A percentile compares a stretch with the other conserved stretches of the same genome.
Evolutionary conservation across 2,113 vertebrate species (phyloP).

Genomic region (Cervus canadensis): DNA sequence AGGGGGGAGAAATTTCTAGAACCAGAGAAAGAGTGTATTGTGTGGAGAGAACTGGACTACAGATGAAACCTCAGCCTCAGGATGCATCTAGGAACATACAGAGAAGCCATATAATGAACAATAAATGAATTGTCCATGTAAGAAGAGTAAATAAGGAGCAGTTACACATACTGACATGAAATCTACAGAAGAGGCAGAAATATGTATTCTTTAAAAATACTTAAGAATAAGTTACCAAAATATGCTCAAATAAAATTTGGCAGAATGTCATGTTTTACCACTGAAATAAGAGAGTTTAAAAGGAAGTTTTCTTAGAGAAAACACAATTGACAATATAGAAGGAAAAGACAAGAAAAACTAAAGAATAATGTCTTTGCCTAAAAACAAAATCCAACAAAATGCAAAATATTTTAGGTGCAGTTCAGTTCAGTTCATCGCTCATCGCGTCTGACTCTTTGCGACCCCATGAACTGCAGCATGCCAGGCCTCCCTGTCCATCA

Average conservation of each 20-base stretch:
- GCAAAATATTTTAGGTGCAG: background rate
- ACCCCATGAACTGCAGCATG: background rate
- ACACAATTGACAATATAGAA: background rate
- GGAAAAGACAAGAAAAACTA: background rate
- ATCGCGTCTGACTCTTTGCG: rapidly evolving
- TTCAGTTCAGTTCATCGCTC: background rate
- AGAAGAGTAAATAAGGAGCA: background rate
- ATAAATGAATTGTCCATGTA: background rate
- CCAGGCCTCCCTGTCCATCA: background rate
- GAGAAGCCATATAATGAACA: background rate
- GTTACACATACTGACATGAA: background rate
- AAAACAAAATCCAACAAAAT: background rate
- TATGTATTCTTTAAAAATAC: background rate
- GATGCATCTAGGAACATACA: background rate
- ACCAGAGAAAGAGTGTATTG: background rate
- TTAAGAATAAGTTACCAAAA: background rate
- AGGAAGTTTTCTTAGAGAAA: background rate
- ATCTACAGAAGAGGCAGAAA: background rate
- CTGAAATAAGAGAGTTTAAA: background rate
- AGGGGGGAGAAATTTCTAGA: background rate
- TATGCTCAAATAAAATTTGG: background rate
- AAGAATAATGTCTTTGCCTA: background rate
- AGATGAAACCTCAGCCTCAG: background rate
- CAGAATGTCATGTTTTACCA: background rate
- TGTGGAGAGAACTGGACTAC: background rate